phyloP scores from a whole-genome alignment of 2,797 vertebrate genomes.

The Linurgus olivaceus region DNA sequence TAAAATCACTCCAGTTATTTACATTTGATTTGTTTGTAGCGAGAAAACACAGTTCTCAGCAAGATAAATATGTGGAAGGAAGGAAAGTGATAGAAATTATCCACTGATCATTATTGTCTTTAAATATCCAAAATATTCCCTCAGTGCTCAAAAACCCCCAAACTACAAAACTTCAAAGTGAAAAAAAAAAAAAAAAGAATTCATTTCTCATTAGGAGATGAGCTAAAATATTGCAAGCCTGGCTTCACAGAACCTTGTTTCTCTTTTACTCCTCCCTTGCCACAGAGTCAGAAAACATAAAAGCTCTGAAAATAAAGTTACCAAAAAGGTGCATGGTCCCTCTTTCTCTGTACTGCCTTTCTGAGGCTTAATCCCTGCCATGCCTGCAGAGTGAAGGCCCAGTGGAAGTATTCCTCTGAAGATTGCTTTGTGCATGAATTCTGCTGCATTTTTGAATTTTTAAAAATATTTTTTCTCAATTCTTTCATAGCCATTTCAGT shows the following conservation, averaged over 20 bases:
- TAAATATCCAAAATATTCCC: background rate
- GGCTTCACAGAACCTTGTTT: background rate
- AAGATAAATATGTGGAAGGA: background rate
- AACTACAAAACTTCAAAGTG: background rate
- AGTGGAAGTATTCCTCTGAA: background rate
- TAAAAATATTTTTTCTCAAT: accelerated
- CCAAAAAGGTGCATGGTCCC: background rate
- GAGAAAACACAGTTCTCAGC: background rate
- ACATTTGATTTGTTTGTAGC: background rate
- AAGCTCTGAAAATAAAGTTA: background rate
- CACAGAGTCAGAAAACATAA: background rate
- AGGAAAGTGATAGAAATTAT: background rate
- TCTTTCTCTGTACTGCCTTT: background rate
- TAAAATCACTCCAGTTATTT: background rate
- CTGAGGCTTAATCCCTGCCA: background rate
- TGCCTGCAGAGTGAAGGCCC: background rate
- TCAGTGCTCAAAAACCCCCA: background rate
- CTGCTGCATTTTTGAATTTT: background rate
- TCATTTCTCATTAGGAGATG: background rate
- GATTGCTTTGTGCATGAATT: background rate
- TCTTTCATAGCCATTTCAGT: background rate
- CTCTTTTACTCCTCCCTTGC: background rate
- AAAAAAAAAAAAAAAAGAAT: background rate
- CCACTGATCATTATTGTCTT: background rate
- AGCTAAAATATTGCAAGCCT: background rate